Conservation (phyloP, 2,113 vertebrate species). For the Macheiramphus alcinus region DNA sequence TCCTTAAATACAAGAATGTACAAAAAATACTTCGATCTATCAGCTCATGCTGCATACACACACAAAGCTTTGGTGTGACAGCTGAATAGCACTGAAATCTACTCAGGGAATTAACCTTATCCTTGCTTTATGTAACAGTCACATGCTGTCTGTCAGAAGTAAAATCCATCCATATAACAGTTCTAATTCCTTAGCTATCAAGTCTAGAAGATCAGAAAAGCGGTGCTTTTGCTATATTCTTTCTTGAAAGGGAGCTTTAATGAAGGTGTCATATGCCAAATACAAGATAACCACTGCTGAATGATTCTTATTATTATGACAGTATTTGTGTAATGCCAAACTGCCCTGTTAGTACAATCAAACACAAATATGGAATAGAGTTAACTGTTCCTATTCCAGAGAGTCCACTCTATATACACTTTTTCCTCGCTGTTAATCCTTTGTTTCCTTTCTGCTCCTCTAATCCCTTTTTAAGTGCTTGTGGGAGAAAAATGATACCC, state of each 20-base stretch:
- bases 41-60: neutral
- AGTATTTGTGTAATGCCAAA: neutral
- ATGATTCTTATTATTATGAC: neutral
- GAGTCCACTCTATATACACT: neutral
- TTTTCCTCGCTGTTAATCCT: neutral
- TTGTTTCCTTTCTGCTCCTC: neutral
- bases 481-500: neutral
- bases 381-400: neutral
- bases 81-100: constrained; percentile 2
- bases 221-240: neutral
- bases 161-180: neutral
- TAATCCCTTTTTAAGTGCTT: neutral
- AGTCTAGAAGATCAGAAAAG: neutral
- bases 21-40: neutral
- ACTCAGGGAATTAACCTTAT: constrained; percentile 12
- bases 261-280: neutral
- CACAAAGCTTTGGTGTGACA: neutral
- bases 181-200: neutral
- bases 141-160: neutral
- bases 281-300: neutral
- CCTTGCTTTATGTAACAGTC: neutral
- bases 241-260: neutral
- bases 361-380: neutral
- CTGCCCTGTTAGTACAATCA: neutral
- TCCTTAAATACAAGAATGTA: neutral